A percentile compares a stretch with the other conserved stretches of the same genome.
Conservation (phyloP, 2,888 invertebrate genomes). For the Hypselothyrea guttata region DNA sequence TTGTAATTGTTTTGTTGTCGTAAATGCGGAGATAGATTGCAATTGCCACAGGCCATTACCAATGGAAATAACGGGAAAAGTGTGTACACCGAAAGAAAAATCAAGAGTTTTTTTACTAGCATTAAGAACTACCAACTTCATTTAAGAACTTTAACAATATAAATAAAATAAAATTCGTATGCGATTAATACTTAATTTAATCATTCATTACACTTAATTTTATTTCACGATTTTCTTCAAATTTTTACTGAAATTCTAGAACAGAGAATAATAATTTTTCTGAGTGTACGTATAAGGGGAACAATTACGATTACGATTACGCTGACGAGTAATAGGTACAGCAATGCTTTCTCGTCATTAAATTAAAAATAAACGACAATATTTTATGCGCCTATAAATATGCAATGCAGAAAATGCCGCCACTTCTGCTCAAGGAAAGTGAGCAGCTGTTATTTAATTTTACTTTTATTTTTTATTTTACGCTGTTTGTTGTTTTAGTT, state of each 20-base stretch:
- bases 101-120: no score
- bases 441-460: slow-evolving; percentile 67
- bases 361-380: slow-evolving; percentile 78
- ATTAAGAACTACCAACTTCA: no score
- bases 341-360: slow-evolving; percentile 74
- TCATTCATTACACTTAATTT: no score
- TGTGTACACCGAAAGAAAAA: neutral
- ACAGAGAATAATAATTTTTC: no score
- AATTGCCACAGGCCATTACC: slow-evolving; percentile 76
- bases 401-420: slow-evolving; percentile 53
- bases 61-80: slow-evolving; percentile 49
- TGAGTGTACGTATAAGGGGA: no score
- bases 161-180: no score
- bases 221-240: no score
- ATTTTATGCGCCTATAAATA: slow-evolving; percentile 78
- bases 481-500: neutral
- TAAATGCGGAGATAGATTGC: slow-evolving; percentile 76
- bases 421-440: slow-evolving; percentile 36
- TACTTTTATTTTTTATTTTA: slow-evolving; percentile 11
- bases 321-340: slow-evolving; percentile 21
- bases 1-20: slow-evolving; percentile 78
- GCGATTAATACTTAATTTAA: no score
- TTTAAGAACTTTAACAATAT: no score
- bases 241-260: no score
- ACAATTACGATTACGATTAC: no score